Percentiles rank a stretch among this genome's conserved stretches.
Evolutionary conservation across 2,113 vertebrate genomes (phyloP).

Genomic region (Ochotona curzoniae): DNA sequence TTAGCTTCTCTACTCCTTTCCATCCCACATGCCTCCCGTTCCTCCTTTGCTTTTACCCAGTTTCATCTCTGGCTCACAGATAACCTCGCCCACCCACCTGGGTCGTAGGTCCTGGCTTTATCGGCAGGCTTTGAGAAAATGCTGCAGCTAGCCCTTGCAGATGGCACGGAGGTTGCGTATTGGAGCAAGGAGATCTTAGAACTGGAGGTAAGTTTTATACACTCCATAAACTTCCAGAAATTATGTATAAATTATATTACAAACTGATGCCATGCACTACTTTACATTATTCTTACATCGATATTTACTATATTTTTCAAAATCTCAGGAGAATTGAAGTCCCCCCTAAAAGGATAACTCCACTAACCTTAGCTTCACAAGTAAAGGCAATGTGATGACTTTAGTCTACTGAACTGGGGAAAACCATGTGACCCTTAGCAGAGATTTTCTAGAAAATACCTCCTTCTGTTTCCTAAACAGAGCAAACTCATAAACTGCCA

Average conservation of each 20-base stretch:
- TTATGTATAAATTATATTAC: no score
- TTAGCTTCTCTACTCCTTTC: background rate
- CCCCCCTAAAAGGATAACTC: background rate
- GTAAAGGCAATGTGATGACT: background rate
- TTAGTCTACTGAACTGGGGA: background rate
- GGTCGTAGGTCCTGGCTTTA: background rate
- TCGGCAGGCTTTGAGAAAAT: background rate
- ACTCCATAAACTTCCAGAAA: background rate
- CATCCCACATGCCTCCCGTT: no score
- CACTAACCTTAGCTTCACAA: background rate
- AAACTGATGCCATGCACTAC: background rate
- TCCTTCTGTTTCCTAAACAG: background rate
- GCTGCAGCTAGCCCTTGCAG: background rate
- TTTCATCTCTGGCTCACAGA: background rate
- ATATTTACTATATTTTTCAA: background rate
- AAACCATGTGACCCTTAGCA: background rate
- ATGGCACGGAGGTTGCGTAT: accelerated
- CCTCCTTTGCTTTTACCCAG: background rate
- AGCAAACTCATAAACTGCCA: background rate
- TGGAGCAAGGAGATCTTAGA: background rate
- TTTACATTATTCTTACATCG: background rate
- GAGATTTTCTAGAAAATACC: background rate
- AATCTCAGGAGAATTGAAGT: background rate
- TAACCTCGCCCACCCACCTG: no score
- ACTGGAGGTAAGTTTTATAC: background rate